A percentile compares a stretch with the other conserved stretches of the same genome.
These are phyloP conservation scores for Pinna nobilis DNA, from an alignment of 1,140 invertebrate genomes.

Conservation along the genomic window DNA sequence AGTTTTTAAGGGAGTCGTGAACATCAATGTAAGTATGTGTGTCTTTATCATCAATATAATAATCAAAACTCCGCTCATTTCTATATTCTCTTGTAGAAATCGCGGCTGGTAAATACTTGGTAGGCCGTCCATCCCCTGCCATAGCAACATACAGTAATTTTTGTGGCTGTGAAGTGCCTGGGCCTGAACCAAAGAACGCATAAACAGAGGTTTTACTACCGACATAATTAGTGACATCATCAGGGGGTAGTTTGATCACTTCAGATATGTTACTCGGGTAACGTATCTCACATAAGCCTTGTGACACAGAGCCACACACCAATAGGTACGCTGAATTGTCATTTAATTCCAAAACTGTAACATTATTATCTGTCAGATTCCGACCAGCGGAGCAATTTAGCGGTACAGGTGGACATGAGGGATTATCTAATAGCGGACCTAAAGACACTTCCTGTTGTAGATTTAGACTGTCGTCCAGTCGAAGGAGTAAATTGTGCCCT, in stretches of 20 bases:
- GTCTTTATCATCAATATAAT: conserved; percentile 28
- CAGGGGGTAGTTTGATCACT: conserved; percentile 3
- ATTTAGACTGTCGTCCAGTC: no score
- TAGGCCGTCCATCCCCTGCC: conserved; percentile 20
- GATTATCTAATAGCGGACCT: not conserved
- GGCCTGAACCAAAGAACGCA: conserved; percentile 27
- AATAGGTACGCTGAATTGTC: conserved; percentile 22
- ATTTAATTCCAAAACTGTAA: conserved; percentile 34
- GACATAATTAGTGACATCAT: conserved; percentile 17
- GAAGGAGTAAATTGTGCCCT: no score
- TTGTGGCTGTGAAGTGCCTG: not conserved
- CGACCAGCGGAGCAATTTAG: not conserved
- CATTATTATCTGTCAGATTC: conserved; percentile 19
- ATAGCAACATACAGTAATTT: conserved; percentile 38
- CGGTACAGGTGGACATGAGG: not conserved
- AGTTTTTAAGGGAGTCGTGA: not conserved
- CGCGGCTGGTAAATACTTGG: conserved; percentile 15
- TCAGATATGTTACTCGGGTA: conserved; percentile 27
- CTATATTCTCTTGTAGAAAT: conserved; percentile 29
- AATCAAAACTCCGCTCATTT: conserved; percentile 6
- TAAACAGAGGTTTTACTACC: conserved; percentile 16
- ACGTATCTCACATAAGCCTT: conserved; percentile 29
- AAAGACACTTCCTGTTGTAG: not conserved
- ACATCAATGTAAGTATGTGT: conserved; percentile 30
- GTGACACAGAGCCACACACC: conserved; percentile 30